Evolutionary conservation across 2,888 invertebrate genomes (phyloP), one percentile per base, ranked within the genome.

Genomic region (Cabera pusaria): DNA sequence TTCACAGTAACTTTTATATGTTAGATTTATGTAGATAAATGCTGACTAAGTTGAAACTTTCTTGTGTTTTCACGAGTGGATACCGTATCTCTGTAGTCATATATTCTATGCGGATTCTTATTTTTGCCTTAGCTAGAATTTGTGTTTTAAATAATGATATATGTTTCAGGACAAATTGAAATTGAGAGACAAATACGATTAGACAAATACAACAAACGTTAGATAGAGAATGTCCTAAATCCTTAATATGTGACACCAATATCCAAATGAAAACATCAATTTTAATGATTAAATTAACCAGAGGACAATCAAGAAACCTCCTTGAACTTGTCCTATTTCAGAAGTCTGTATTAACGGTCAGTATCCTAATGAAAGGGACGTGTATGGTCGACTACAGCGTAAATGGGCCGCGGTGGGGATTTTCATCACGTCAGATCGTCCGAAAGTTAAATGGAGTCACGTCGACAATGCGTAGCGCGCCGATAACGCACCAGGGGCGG

Each of bases 391-490:
- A 46, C 48, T 26, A 35, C 19, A 33, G 31, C 44, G 43, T 52
- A 53, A 41, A 55, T 49, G 42, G 50, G 44, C 35, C 44, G 52
- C 48, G 37, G 43, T 49, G 45, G 49, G 52, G 53, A 53, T 59
- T 65, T 59, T 54, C 54, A 56, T 53, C 59, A 50, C 52, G 55
- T 59, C 56, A 56, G 62, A 62, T 53, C 51, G 53, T 55, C 54
- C 49, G 42, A 53, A 65, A 64, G 56, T 62, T 66, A 58, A 64
- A 65, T 64, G 56, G 57, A 68, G 61, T 64, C 65, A 64, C 65
- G 69, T 67, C 57, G 54, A 49, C 48, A 55, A 50, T 54, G 53
- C 49, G 48, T 49, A 50, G 44, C 37, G 49, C 34, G 28, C 28
- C 49, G 52, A 44, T 49, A 47, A 44, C 47, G 39, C 42, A 24